Base-by-base conservation (phyloP, 2,888 invertebrate species). In the Temnothorax unifasciatus region DNA sequence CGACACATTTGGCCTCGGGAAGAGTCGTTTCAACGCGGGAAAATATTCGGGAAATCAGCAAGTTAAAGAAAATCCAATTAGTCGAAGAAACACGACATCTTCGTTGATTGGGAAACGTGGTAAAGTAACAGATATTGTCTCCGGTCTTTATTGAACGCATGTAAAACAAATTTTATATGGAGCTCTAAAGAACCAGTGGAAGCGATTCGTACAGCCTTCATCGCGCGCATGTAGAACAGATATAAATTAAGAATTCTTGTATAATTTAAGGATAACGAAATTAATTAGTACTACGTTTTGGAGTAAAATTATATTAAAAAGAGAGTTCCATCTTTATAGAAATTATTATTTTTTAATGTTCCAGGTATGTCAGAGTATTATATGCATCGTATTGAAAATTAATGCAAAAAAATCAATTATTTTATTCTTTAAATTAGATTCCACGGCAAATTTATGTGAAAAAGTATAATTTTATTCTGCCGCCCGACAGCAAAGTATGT, bases 121-220 rank as follows among this genome's bases (percentile, higher is more conserved):
- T 38, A 95, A 95, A 88, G 95, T 95, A 52, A 95, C 95, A 8
- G 95, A 95, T 54, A 88, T 95, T 61, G 85, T 94, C 34, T 95
- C 95, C 1, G 95, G 95, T 2, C 91, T 95, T 34, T 95, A 95
- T 82, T 95, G 84, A 93, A 77, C 13, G 21, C 13, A 3, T 41
- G 3, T 41, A 41, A 44, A 66, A 1, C 1, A 18, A 77, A 25
- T 59, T 38, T 25, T 29, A 3, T 47, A 59, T 54, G 18, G 3
- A 29, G n/a, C n/a, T 71, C 8, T 54, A 59, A 41, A 38, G 18
- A 73, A 34, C 18, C 21, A 68, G 41, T 68, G 15, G 29, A 29
- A 29, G 2, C 29, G 29, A 44, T 63, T 75, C 2, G 8, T 34
- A 50, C 47, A 54, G n/a, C 41, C 13, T 64, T 64, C 13, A 47